These are phyloP conservation scores for Sciaenops ocellatus DNA, from an alignment of 2,797 vertebrate genomes.

Conservation along the genomic window DNA sequence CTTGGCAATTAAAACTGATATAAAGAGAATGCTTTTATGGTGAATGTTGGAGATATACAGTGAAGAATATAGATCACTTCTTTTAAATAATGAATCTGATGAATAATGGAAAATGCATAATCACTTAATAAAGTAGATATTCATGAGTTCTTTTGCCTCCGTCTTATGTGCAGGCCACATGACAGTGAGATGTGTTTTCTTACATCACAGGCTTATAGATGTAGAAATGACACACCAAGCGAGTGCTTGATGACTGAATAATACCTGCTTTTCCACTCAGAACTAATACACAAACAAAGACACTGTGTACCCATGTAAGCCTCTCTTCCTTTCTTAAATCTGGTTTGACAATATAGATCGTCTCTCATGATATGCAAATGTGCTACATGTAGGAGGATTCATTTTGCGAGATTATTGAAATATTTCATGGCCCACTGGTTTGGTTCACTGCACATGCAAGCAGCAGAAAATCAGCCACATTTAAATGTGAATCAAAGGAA, in stretches of 20 bases:
- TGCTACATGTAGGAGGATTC: constrained; percentile 56
- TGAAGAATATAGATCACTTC: constrained; percentile 63
- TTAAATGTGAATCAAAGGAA: constrained; percentile 62
- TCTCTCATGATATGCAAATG: constrained; percentile 78
- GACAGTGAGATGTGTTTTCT: constrained; percentile 50
- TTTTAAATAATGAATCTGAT: constrained; percentile 80
- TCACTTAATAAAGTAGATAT: constrained; percentile 72
- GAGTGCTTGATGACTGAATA: constrained; percentile 48
- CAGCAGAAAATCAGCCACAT: constrained; percentile 65
- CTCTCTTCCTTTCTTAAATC: constrained; percentile 46
- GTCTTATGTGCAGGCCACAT: constrained; percentile 31
- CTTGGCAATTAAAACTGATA: constrained; percentile 59
- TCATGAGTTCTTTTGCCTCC: constrained; percentile 56
- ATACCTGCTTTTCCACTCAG: constrained; percentile 29
- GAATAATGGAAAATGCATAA: constrained; percentile 80
- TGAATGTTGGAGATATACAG: constrained; percentile 40
- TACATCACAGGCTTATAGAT: constrained; percentile 56
- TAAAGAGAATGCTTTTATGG: constrained; percentile 27
- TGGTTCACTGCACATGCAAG: constrained; percentile 71
- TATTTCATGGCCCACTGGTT: constrained; percentile 62
- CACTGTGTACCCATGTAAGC: constrained; percentile 14
- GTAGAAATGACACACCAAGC: constrained; percentile 32
- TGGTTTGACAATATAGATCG: constrained; percentile 63
- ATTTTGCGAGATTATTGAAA: constrained; percentile 77
- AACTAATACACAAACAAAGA: constrained; percentile 60